Percentiles rank a stretch among this genome's conserved stretches.
Conservation (phyloP, 2,113 vertebrate genomes). For the Argyrosomus japonicus region DNA sequence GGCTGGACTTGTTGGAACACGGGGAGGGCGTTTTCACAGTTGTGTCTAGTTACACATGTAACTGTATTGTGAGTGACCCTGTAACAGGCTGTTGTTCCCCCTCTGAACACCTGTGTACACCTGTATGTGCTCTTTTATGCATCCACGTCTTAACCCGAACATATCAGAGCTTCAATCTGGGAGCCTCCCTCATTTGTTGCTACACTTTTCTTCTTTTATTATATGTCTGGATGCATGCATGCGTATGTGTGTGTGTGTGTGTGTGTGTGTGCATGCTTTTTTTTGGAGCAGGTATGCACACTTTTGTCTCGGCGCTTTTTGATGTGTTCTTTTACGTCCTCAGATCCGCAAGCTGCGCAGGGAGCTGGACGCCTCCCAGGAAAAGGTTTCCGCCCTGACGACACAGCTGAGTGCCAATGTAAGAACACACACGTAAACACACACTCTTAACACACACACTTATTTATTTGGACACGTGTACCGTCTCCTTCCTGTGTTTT, state of each 20-base stretch:
- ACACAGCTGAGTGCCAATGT: slow-evolving; percentile 97
- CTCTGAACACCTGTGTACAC: slow-evolving; percentile 70
- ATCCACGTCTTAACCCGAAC: slow-evolving; percentile 20
- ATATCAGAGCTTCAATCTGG: slow-evolving; percentile 45
- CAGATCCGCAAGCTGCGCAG: slow-evolving; percentile 96
- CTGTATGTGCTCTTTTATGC: slow-evolving; percentile 50
- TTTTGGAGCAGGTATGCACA: not conserved
- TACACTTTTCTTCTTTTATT: not conserved
- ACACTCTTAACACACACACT: not conserved
- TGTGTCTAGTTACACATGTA: slow-evolving; percentile 65
- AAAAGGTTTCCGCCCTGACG: slow-evolving; percentile 97
- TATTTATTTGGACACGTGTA: not conserved
- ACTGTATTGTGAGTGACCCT: slow-evolving; percentile 50
- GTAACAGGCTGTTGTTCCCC: slow-evolving; percentile 52
- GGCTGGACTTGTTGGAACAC: slow-evolving; percentile 64
- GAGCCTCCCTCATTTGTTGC: slow-evolving; percentile 53
- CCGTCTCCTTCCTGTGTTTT: not conserved
- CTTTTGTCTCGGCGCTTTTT: slow-evolving; percentile 43
- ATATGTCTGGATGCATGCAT: slow-evolving; percentile 5
- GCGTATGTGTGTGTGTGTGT: slow-evolving; percentile 19
- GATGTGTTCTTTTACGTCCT: not conserved
- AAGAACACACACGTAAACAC: slow-evolving; percentile 69
- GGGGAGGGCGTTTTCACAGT: slow-evolving; percentile 49
- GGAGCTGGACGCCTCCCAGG: slow-evolving; percentile 97
- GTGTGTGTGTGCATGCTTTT: not conserved